A percentile compares a stretch with the other conserved stretches of the same genome.
Conservation (phyloP, 2,888 invertebrate genomes). For the Anorthoa munda region DNA sequence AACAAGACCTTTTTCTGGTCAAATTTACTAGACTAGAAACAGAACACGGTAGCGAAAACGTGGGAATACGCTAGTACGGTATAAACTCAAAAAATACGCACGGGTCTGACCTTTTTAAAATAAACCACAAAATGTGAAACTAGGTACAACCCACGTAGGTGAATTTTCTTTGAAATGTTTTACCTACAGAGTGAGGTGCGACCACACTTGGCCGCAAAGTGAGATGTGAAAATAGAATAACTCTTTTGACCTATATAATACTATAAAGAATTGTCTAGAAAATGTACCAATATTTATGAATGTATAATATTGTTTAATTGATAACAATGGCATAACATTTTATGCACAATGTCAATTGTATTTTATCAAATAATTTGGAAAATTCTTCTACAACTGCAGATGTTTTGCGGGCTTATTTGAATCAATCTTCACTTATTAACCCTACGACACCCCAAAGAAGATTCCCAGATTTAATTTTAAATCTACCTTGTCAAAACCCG, state of each 20-base stretch:
- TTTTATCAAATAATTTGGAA: too few relatives aligned
- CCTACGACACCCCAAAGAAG: too few relatives aligned
- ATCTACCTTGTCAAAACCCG: background rate
- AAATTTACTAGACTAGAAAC: too few relatives aligned
- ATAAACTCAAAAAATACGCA: background rate
- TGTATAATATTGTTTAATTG: background rate
- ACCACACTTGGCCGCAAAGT: constrained; percentile 9
- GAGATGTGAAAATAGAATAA: constrained; percentile 13
- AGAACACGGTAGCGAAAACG: background rate
- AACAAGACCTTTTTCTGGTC: background rate
- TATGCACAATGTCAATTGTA: too few relatives aligned
- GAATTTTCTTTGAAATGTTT: constrained; percentile 36
- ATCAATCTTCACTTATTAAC: background rate
- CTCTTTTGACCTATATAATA: background rate
- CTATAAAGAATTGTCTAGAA: background rate
- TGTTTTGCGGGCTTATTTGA: background rate
- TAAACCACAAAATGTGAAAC: constrained; percentile 25
- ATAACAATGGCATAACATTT: background rate
- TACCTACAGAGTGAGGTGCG: background rate
- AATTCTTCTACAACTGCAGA: background rate
- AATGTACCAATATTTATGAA: background rate
- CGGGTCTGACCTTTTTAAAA: constrained; percentile 3
- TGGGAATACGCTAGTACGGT: background rate
- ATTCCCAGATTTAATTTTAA: background rate
- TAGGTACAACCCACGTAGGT: constrained; percentile 1